These are phyloP conservation scores for Julus scandinavius DNA, from an alignment of 2,888 invertebrate genomes.

Conservation along the genomic window DNA sequence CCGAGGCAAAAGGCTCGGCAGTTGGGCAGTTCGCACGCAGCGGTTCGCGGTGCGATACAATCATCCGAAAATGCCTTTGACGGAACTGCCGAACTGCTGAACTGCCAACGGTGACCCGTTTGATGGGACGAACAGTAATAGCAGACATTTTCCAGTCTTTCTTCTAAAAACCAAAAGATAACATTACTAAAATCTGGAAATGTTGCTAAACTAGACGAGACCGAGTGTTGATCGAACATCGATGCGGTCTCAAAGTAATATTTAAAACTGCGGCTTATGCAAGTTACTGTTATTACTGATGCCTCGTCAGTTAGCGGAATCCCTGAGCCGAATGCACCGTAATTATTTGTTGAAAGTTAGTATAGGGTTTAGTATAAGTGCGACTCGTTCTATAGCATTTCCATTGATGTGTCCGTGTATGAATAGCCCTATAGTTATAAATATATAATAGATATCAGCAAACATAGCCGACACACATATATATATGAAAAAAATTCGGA, in stretches of 20 bases:
- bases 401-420: conserved; percentile 33
- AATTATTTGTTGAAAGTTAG: conserved; percentile 30
- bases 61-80: not conserved
- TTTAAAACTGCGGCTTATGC: too few relatives aligned
- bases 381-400: conserved; percentile 15
- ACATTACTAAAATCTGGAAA: not conserved
- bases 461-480: conserved; percentile 19
- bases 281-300: not conserved
- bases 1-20: not conserved
- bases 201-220: not conserved
- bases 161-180: too few relatives aligned
- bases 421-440: conserved; percentile 27
- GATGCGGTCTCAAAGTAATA: too few relatives aligned
- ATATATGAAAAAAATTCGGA: conserved; percentile 25
- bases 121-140: too few relatives aligned
- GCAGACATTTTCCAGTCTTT: too few relatives aligned
- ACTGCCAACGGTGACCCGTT: not conserved
- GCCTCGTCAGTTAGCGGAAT: not conserved
- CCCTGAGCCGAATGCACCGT: not conserved
- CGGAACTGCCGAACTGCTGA: not conserved
- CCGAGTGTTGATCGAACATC: too few relatives aligned
- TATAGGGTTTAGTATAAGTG: not conserved
- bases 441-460: conserved; percentile 33
- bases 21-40: not conserved
- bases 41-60: not conserved